Percentiles rank a stretch among this genome's conserved stretches.
Conservation (phyloP, 2,797 vertebrate genomes). For the Myotis pilosus region DNA sequence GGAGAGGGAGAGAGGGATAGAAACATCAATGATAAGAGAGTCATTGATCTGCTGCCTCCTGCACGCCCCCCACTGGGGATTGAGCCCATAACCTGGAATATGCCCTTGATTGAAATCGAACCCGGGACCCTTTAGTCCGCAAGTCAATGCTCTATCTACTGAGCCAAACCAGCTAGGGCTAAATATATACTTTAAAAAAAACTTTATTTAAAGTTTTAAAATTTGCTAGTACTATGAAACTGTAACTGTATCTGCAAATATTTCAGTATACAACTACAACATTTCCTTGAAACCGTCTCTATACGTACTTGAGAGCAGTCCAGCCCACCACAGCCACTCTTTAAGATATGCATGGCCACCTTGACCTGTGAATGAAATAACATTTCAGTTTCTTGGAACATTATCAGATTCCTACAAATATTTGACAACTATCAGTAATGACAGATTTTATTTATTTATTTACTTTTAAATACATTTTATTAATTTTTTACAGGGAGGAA, state of each 20-base stretch:
- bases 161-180: neutral
- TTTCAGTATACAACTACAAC: neutral
- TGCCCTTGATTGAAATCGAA: too few relatives aligned
- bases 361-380: constrained; percentile 88
- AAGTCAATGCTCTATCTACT: too few relatives aligned
- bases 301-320: constrained; percentile 96
- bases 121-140: too few relatives aligned
- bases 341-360: constrained; percentile 98
- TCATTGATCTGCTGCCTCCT: too few relatives aligned
- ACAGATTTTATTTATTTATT: neutral
- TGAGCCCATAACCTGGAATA: too few relatives aligned
- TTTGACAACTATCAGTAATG: neutral
- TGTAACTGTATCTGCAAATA: neutral
- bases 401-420: neutral
- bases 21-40: too few relatives aligned
- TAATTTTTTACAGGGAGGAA: too few relatives aligned
- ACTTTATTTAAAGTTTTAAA: constrained; percentile 6
- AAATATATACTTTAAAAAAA: neutral
- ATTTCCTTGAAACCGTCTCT: constrained; percentile 43
- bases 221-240: neutral
- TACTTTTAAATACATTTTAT: too few relatives aligned
- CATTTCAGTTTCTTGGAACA: constrained; percentile 32
- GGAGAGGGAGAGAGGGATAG: too few relatives aligned
- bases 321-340: constrained; percentile 99
- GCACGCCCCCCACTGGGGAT: too few relatives aligned